phyloP scores from a whole-genome alignment of 2,888 invertebrate species.

The Phaonia tiefii region DNA sequence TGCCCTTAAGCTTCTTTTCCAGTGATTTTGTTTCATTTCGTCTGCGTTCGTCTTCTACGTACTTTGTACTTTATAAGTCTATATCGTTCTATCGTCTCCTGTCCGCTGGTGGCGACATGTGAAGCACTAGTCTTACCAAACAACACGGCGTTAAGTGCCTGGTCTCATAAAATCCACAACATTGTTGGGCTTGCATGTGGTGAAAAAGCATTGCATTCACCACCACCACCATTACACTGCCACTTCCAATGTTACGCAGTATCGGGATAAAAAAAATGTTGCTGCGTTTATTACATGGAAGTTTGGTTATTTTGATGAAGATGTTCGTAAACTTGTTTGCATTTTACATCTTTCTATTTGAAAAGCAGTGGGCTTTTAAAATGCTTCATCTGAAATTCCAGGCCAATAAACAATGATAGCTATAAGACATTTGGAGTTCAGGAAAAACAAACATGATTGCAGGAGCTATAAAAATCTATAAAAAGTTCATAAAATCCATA shows the following conservation, averaged over 20 bases:
- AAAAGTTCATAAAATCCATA: no score
- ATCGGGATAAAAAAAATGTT: background rate
- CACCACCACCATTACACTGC: no score
- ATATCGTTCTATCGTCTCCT: background rate
- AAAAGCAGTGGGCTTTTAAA: constrained; percentile 23
- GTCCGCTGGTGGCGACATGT: constrained; percentile 44
- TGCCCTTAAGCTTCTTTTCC: constrained; percentile 47
- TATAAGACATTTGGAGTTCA: no score
- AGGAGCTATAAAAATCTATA: no score
- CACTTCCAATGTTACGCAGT: constrained; percentile 48
- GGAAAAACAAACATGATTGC: no score
- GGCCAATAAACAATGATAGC: no score
- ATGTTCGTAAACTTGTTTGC: constrained; percentile 33
- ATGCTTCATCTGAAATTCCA: constrained; percentile 10
- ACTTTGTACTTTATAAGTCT: background rate
- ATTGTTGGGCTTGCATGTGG: constrained; percentile 3
- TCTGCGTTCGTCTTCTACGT: background rate
- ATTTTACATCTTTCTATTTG: background rate
- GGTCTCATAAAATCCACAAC: background rate
- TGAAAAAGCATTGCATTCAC: constrained; percentile 4
- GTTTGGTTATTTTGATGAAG: constrained; percentile 35
- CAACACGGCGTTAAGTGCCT: constrained; percentile 7
- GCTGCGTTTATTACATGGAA: background rate
- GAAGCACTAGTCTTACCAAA: constrained; percentile 34
- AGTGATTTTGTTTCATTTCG: background rate